Evolutionary conservation across 2,888 invertebrate genomes (phyloP).

Genomic region (Drosophila koepferae): DNA sequence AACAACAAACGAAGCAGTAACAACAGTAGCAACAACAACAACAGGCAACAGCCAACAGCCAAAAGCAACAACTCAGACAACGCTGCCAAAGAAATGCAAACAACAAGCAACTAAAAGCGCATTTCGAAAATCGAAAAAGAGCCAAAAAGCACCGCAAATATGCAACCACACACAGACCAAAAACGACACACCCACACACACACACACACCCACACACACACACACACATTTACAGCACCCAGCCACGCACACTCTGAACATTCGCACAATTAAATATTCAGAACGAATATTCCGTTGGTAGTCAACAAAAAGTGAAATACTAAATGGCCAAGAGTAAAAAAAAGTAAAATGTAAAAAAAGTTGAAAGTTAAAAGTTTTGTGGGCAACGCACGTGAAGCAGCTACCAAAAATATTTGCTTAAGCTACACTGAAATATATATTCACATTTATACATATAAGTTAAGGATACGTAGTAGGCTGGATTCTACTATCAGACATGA

Average conservation of each 20-base stretch:
- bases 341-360: slow-evolving; percentile 30
- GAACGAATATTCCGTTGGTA: slow-evolving; percentile 67
- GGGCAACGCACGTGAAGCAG: slow-evolving; percentile 10
- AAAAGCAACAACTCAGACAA: slow-evolving; percentile 15
- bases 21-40: slow-evolving; percentile 23
- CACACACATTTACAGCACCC: neutral
- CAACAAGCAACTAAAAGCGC: slow-evolving; percentile 66
- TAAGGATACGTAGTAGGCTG: too few relatives aligned
- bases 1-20: slow-evolving; percentile 18
- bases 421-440: slow-evolving; percentile 3
- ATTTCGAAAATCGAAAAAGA: slow-evolving; percentile 70
- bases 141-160: slow-evolving; percentile 65
- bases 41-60: neutral
- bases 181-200: slow-evolving; percentile 17
- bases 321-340: slow-evolving; percentile 37
- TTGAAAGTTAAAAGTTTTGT: slow-evolving; percentile 38
- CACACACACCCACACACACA: slow-evolving; percentile 4
- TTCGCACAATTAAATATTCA: slow-evolving; percentile 77
- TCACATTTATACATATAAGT: too few relatives aligned
- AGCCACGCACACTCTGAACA: neutral
- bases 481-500: too few relatives aligned
- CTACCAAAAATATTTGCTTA: slow-evolving; percentile 15
- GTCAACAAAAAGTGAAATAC: slow-evolving; percentile 35
- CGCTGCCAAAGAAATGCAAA: slow-evolving; percentile 58
- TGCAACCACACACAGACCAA: slow-evolving; percentile 59